Evolutionary conservation across 2,888 invertebrate genomes (phyloP).

Genomic region (Anodontia alba): DNA sequence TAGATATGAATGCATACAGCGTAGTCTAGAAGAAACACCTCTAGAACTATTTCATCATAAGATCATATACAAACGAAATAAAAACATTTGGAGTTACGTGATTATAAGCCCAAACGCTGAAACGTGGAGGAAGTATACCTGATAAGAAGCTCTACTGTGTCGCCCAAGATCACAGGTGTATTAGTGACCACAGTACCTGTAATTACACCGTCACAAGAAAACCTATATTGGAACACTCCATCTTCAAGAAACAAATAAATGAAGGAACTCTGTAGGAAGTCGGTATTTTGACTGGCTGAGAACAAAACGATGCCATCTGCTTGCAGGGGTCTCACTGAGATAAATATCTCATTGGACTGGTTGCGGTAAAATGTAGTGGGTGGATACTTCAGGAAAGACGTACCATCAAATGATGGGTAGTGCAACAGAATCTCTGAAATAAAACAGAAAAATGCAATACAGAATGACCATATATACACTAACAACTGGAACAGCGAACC

Average conservation of each 20-base stretch:
- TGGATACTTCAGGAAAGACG: conserved; percentile 31
- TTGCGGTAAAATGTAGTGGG: conserved; percentile 20
- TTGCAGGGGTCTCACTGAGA: conserved; percentile 39
- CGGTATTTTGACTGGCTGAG: conserved; percentile 25
- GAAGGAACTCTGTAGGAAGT: conserved; percentile 10
- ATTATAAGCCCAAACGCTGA: too few species aligned
- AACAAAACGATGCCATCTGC: conserved; percentile 33
- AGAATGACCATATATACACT: too few species aligned
- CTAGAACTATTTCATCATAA: too few species aligned
- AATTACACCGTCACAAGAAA: conserved; percentile 41
- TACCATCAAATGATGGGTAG: conserved; percentile 42
- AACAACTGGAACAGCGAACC: too few species aligned
- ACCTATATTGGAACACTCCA: conserved; percentile 34
- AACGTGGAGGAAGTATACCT: too few species aligned
- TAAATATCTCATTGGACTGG: conserved; percentile 44
- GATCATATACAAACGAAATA: too few species aligned
- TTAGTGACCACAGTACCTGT: conserved; percentile 14
- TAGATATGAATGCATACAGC: too few species aligned
- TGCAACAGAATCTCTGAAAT: conserved; percentile 45
- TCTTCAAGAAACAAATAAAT: conserved; percentile 31
- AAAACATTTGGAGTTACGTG: too few species aligned
- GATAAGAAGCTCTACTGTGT: conserved; percentile 37
- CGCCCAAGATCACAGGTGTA: conserved; percentile 23
- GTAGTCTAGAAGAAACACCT: too few species aligned
- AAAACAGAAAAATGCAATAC: background rate